Evolutionary conservation across 1,140 invertebrate genomes (phyloP).

Genomic region (Heliconius congener): DNA sequence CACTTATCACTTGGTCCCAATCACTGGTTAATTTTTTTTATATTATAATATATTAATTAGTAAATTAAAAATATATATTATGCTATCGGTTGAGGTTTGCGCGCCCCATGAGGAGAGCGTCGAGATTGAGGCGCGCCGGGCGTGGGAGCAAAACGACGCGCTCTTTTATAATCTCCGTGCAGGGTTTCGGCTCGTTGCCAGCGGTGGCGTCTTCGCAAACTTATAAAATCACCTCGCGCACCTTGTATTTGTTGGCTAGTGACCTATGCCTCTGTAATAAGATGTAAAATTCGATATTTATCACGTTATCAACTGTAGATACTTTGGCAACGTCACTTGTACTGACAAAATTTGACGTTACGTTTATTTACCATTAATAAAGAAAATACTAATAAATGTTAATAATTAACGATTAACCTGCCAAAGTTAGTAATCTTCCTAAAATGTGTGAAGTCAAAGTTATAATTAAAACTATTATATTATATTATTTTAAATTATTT

Average conservation of each 20-base stretch:
- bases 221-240: conserved; percentile 36
- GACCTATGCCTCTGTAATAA: conserved; percentile 43
- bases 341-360: conserved; percentile 61
- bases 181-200: conserved; percentile 67
- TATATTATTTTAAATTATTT: too few species aligned
- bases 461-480: background rate
- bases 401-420: background rate
- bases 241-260: conserved; percentile 3
- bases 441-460: background rate
- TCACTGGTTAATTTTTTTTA: conserved; percentile 52
- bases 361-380: conserved; percentile 50
- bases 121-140: conserved; percentile 70
- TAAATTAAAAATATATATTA: conserved; percentile 59
- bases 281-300: conserved; percentile 42
- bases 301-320: background rate
- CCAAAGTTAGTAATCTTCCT: background rate
- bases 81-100: conserved; percentile 73
- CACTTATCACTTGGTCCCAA: conserved; percentile 79
- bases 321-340: conserved; percentile 39
- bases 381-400: conserved; percentile 12
- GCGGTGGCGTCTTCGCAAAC: conserved; percentile 50
- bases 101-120: conserved; percentile 77
- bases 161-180: conserved; percentile 79
- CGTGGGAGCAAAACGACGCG: conserved; percentile 65
- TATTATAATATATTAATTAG: conserved; percentile 61